These are phyloP conservation scores for Cephus cinctus DNA, from an alignment of 1,140 invertebrate genomes.

Conservation along the genomic window DNA sequence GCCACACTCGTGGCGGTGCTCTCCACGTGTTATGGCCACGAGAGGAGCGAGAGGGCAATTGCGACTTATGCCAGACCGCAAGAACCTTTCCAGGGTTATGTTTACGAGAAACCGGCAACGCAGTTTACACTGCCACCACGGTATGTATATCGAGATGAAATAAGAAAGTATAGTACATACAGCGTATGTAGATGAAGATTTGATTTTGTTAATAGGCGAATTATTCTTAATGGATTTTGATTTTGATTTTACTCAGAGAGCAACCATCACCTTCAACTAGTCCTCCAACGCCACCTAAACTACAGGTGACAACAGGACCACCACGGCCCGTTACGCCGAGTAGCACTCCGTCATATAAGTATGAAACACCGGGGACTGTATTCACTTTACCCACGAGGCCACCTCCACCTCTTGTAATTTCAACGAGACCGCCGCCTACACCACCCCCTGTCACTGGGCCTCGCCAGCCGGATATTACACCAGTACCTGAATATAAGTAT, in stretches of 20 bases:
- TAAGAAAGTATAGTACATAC: background rate
- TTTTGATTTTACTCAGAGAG: background rate
- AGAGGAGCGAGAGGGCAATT: slow-evolving; percentile 41
- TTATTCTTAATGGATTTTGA: background rate
- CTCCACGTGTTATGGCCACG: slow-evolving; percentile 32
- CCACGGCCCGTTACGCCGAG: no score
- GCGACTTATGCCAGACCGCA: slow-evolving; percentile 32
- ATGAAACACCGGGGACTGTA: background rate
- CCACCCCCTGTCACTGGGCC: background rate
- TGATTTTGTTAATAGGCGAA: background rate
- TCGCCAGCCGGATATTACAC: no score
- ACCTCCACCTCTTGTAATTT: slow-evolving; percentile 7
- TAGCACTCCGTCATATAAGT: background rate
- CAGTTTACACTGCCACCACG: slow-evolving; percentile 34
- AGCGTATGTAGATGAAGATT: no score
- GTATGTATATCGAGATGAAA: slow-evolving; percentile 24
- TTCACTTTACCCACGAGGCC: slow-evolving; percentile 2
- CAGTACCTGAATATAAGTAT: slow-evolving; percentile 5
- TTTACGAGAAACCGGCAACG: slow-evolving; percentile 28
- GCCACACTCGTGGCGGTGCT: slow-evolving; percentile 38
- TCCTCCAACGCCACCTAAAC: background rate
- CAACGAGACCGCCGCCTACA: slow-evolving; percentile 12
- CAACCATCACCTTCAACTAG: background rate
- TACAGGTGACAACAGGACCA: no score
- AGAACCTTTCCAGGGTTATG: slow-evolving; percentile 37